These are phyloP conservation scores for Eubasilissa regina DNA, from an alignment of 1,140 invertebrate genomes.

Conservation along the genomic window DNA sequence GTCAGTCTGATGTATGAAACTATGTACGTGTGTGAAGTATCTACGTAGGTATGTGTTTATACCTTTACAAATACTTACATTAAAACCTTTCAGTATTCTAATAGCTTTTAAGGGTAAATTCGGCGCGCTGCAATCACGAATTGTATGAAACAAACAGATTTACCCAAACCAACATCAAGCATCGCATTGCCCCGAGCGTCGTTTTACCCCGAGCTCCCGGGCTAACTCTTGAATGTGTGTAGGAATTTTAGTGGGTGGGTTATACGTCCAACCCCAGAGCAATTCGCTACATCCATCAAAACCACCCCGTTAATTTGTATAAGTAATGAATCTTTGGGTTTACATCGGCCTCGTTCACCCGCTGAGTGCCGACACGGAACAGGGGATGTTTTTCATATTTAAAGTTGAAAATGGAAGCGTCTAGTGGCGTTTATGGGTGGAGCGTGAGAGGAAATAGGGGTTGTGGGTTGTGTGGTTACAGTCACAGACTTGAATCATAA, in stretches of 20 bases:
- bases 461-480: too few species aligned
- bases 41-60: too few species aligned
- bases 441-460: neutral
- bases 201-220: neutral
- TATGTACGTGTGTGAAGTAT: too few species aligned
- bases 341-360: conserved; percentile 23
- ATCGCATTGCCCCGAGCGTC: conserved; percentile 22
- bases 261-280: conserved; percentile 6
- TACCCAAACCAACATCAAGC: conserved; percentile 16
- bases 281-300: conserved; percentile 38
- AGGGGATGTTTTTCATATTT: conserved; percentile 26
- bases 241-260: neutral
- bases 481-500: too few species aligned
- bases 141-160: conserved; percentile 32
- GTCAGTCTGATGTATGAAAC: too few species aligned
- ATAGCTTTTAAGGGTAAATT: neutral
- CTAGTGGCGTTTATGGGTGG: neutral
- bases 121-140: conserved; percentile 11
- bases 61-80: too few species aligned
- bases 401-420: neutral
- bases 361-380: neutral
- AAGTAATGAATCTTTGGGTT: conserved; percentile 54
- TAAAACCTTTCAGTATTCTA: neutral
- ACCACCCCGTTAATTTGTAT: conserved; percentile 53
- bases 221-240: conserved; percentile 13